Conservation (phyloP, 1,140 invertebrate genomes). For the Drosophila sulfurigaster region DNA sequence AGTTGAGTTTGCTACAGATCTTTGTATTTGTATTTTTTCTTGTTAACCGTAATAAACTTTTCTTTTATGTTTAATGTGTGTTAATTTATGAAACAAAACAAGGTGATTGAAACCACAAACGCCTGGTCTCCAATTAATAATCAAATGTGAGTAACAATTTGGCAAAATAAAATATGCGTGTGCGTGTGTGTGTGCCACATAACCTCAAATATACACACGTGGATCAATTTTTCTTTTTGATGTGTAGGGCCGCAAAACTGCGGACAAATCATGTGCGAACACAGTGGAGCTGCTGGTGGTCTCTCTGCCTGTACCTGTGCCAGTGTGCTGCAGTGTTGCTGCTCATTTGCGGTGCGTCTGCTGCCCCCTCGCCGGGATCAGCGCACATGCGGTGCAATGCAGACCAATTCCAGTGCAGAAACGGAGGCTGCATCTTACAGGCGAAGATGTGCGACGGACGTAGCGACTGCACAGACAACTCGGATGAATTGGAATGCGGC, state of each 20-base stretch:
- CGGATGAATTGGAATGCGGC: slow-evolving; percentile 89
- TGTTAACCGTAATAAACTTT: slow-evolving; percentile 7
- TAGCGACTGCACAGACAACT: slow-evolving; percentile 88
- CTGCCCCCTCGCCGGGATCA: slow-evolving; percentile 69
- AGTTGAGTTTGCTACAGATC: slow-evolving; percentile 23
- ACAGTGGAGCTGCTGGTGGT: slow-evolving; percentile 28
- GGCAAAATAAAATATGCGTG: background rate
- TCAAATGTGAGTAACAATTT: slow-evolving; percentile 40
- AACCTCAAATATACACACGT: slow-evolving; percentile 53
- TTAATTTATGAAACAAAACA: slow-evolving; percentile 20
- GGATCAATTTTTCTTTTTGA: slow-evolving; percentile 1
- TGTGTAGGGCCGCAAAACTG: slow-evolving; percentile 25
- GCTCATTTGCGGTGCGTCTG: slow-evolving; percentile 64
- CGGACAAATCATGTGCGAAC: slow-evolving; percentile 36
- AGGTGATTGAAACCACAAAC: slow-evolving; percentile 24
- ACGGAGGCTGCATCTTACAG: slow-evolving; percentile 87
- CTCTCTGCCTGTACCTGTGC: slow-evolving; percentile 48
- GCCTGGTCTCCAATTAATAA: slow-evolving; percentile 2
- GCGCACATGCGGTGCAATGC: slow-evolving; percentile 68
- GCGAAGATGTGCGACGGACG: slow-evolving; percentile 89
- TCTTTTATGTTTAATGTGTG: slow-evolving; percentile 22
- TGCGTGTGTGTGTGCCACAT: slow-evolving; percentile 7
- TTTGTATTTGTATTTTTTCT: slow-evolving; percentile 9
- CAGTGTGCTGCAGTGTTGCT: slow-evolving; percentile 51
- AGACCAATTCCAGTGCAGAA: slow-evolving; percentile 86